Evolutionary conservation across 2,113 vertebrate genomes (phyloP).

Genomic region (Zosterops lateralis): DNA sequence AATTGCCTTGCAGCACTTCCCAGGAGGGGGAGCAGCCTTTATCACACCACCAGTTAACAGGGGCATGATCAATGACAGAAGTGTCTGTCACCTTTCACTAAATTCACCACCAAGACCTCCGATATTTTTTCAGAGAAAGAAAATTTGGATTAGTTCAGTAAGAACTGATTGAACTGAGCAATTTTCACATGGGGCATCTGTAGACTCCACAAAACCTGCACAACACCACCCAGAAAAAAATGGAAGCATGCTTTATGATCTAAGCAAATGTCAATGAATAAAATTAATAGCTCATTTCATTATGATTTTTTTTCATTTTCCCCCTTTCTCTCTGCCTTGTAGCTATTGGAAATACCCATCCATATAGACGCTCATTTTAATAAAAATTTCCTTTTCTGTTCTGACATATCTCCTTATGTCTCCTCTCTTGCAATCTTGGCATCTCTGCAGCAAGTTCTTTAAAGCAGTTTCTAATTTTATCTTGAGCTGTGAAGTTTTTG

Average conservation of each 20-base stretch:
- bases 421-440: not conserved
- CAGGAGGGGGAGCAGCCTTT: not conserved
- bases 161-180: not conserved
- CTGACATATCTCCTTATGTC: not conserved
- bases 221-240: not conserved
- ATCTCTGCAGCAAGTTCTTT: not conserved
- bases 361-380: not conserved
- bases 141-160: not conserved
- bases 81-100: not conserved
- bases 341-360: not conserved
- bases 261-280: not conserved
- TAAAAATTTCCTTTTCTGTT: not conserved
- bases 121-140: not conserved
- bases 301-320: not conserved
- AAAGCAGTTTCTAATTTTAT: slow-evolving; percentile 58
- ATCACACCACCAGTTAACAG: not conserved
- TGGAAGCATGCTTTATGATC: not conserved
- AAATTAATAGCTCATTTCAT: not conserved
- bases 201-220: not conserved
- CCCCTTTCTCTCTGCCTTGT: not conserved
- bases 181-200: not conserved
- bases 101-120: not conserved
- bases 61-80: not conserved
- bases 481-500: slow-evolving; percentile 45
- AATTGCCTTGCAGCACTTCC: not conserved